These are phyloP conservation scores for Cochlearius cochlearius DNA, from an alignment of 2,113 vertebrate species.

Conservation along the genomic window DNA sequence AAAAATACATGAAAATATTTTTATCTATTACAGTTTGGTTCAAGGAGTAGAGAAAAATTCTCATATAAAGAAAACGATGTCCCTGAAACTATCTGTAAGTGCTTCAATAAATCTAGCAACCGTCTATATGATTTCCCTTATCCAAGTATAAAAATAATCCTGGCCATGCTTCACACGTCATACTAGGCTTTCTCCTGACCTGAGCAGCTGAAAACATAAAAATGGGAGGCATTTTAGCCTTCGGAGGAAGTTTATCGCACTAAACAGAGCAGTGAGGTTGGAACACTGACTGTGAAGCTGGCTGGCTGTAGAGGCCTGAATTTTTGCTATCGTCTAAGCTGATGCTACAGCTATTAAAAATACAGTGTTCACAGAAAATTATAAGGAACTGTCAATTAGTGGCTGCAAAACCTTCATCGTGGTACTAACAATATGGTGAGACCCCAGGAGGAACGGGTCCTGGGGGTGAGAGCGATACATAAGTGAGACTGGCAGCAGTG, in stretches of 20 bases:
- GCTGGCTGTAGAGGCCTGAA: background rate
- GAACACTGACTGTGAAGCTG: background rate
- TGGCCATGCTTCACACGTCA: background rate
- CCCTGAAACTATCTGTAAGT: background rate
- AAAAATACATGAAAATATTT: background rate
- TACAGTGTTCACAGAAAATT: background rate
- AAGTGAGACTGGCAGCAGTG: background rate
- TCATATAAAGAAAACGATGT: background rate
- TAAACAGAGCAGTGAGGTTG: background rate
- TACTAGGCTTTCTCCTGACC: background rate
- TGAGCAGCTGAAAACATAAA: background rate
- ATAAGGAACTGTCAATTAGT: background rate
- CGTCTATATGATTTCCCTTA: background rate
- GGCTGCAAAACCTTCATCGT: background rate
- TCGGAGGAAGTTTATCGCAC: background rate
- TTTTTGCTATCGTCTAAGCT: background rate
- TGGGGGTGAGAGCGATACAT: rapidly evolving
- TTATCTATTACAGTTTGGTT: background rate
- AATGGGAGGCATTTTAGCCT: background rate
- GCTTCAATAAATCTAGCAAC: background rate
- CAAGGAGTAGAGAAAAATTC: background rate
- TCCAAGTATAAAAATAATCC: background rate
- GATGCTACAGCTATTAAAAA: background rate
- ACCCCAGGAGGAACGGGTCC: background rate
- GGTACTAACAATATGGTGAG: background rate